These are phyloP conservation scores for Stigmatopora argus DNA, from an alignment of 2,113 vertebrate genomes.

Conservation along the genomic window DNA sequence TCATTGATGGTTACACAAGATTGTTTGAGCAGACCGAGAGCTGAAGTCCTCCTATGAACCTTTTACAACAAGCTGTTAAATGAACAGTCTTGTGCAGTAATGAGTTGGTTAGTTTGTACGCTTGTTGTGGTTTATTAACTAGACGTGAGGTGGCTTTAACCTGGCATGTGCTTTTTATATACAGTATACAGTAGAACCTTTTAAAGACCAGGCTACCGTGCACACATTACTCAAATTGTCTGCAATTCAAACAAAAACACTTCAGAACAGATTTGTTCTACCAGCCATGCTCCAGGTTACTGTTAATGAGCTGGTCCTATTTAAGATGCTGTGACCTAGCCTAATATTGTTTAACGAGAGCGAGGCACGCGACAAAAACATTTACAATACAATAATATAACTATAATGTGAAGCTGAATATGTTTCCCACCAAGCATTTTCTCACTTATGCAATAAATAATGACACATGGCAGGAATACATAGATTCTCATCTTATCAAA, in stretches of 20 bases:
- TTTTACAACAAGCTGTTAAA: constrained; percentile 11
- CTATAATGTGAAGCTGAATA: background rate
- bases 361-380: constrained; percentile 55
- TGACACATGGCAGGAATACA: no score
- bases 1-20: background rate
- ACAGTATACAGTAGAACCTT: constrained; percentile 44
- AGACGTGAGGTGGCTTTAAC: constrained; percentile 44
- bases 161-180: constrained; percentile 53
- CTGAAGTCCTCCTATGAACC: background rate
- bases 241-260: constrained; percentile 65
- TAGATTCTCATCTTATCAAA: no score
- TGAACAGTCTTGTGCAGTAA: background rate
- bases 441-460: constrained; percentile 45
- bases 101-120: constrained; percentile 34
- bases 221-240: constrained; percentile 69
- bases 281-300: constrained; percentile 58
- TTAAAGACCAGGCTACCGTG: constrained; percentile 65
- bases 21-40: background rate
- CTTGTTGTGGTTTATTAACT: constrained; percentile 59
- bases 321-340: constrained; percentile 71
- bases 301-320: constrained; percentile 68
- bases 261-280: constrained; percentile 55
- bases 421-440: no score
- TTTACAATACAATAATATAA: background rate
- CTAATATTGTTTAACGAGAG: constrained; percentile 70